Evolutionary conservation across 2,888 invertebrate species (phyloP).

Genomic region (Escarpia spicata): DNA sequence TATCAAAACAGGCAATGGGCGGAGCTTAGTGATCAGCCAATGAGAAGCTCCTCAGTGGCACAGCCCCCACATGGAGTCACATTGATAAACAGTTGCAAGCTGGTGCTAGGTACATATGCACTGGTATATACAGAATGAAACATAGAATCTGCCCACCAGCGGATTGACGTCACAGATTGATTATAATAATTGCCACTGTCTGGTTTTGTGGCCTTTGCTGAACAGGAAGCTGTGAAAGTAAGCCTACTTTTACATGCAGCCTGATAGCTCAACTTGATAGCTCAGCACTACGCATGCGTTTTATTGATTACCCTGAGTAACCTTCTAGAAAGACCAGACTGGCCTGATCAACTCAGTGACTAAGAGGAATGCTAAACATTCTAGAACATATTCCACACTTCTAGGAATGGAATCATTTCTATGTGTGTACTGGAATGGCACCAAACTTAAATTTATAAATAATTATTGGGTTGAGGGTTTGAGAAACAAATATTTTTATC

Average conservation of each 20-base stretch:
- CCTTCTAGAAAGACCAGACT: background rate
- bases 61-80: background rate
- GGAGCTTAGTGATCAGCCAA: background rate
- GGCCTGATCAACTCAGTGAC: background rate
- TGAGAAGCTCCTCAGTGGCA: background rate
- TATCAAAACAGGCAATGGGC: background rate
- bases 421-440: background rate
- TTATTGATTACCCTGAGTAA: background rate
- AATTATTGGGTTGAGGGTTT: background rate
- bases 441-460: background rate
- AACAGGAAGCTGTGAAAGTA: background rate
- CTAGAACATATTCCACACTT: background rate
- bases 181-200: background rate
- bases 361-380: background rate
- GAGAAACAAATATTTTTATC: background rate
- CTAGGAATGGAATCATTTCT: background rate
- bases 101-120: background rate
- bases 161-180: background rate
- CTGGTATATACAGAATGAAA: background rate
- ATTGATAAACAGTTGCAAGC: background rate
- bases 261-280: background rate
- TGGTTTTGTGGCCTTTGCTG: background rate
- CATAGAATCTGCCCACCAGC: background rate
- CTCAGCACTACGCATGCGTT: background rate
- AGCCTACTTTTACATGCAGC: background rate